Conservation (phyloP, 2,888 invertebrate genomes). For the Pammene fasciana region DNA sequence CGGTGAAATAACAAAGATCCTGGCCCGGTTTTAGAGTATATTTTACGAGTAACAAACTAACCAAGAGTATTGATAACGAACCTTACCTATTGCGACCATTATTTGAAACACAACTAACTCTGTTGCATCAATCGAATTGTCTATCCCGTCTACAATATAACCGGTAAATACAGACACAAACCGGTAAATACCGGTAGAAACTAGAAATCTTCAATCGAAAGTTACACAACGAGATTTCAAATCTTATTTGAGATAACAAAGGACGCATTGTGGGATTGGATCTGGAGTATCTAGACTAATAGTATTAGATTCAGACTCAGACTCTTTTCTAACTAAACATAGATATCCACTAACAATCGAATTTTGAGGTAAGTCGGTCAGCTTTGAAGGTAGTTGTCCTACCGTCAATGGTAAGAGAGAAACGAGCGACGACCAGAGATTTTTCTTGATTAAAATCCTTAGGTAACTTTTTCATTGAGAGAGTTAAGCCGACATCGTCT, state of each 20-base stretch:
- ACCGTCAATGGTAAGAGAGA: too few relatives aligned
- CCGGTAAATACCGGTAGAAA: slow-evolving; percentile 19
- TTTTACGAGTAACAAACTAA: too few relatives aligned
- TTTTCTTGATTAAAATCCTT: too few relatives aligned
- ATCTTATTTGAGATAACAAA: slow-evolving; percentile 28
- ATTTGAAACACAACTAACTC: slow-evolving; percentile 15
- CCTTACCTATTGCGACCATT: background rate
- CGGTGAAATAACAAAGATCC: too few relatives aligned
- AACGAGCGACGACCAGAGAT: too few relatives aligned
- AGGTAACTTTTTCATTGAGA: too few relatives aligned
- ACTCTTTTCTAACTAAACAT: background rate
- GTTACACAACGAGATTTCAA: slow-evolving; percentile 10
- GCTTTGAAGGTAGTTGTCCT: too few relatives aligned
- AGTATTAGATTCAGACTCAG: background rate
- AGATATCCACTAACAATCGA: background rate
- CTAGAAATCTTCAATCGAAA: slow-evolving; percentile 20
- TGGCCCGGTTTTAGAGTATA: too few relatives aligned
- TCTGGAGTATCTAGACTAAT: background rate
- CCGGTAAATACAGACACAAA: background rate
- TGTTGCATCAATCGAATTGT: slow-evolving; percentile 8
- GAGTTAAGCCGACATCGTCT: too few relatives aligned
- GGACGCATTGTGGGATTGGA: slow-evolving; percentile 20
- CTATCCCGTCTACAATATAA: slow-evolving; percentile 4
- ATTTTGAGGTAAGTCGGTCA: background rate
- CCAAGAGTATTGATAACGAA: background rate